Conservation (phyloP, 2,797 vertebrate genomes). For the Remorina albescens region DNA sequence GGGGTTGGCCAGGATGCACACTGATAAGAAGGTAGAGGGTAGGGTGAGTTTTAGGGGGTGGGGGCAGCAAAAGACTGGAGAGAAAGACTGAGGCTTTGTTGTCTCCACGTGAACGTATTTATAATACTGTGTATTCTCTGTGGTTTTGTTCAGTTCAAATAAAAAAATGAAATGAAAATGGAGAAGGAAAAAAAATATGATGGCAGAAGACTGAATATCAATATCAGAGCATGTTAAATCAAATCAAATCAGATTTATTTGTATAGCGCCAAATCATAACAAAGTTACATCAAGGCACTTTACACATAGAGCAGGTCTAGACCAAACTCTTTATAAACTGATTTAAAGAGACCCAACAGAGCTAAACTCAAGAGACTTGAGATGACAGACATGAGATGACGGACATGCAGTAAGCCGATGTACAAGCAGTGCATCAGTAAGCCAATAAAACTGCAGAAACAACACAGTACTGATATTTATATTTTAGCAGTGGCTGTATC, state of each 20-base stretch:
- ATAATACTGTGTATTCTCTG: not conserved
- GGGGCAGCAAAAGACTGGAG: slow-evolving; percentile 22
- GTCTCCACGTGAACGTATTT: not conserved
- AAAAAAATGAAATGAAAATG: not conserved
- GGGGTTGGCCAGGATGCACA: slow-evolving; percentile 60
- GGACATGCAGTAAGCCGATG: too few species aligned
- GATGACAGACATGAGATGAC: not conserved
- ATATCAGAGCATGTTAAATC: not conserved
- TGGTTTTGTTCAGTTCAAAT: not conserved
- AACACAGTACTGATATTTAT: not conserved
- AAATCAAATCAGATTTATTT: too few species aligned
- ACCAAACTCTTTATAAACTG: too few species aligned
- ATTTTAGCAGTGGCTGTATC: not conserved
- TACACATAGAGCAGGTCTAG: too few species aligned
- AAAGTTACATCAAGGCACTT: too few species aligned
- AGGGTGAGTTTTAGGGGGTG: slow-evolving; percentile 46
- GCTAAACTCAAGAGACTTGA: not conserved
- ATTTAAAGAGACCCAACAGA: too few species aligned
- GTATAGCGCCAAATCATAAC: too few species aligned
- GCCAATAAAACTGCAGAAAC: not conserved
- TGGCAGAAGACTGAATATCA: not conserved
- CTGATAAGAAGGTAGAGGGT: slow-evolving; percentile 73
- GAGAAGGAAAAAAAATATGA: slow-evolving; percentile 1
- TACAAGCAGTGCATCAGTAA: too few species aligned
- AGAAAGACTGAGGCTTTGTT: slow-evolving; percentile 35